Conservation (phyloP, 2,113 vertebrate species). For the Litocranius walleri region DNA sequence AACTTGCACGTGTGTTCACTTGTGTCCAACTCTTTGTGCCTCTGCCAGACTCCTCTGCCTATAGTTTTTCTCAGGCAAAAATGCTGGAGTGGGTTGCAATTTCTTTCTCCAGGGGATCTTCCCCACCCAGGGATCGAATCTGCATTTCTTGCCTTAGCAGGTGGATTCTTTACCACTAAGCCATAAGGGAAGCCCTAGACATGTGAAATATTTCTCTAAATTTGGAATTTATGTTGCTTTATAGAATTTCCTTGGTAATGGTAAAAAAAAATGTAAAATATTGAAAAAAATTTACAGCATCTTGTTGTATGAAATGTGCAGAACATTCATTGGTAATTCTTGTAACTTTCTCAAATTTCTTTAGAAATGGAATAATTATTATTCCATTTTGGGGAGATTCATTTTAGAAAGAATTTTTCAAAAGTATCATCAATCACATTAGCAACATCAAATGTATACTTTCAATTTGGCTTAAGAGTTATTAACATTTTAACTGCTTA, state of each 20-base stretch:
- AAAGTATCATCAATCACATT: background rate
- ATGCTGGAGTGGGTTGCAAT: background rate
- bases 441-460: background rate
- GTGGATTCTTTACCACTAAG: background rate
- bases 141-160: background rate
- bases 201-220: background rate
- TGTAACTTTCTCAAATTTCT: background rate
- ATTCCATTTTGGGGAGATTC: background rate
- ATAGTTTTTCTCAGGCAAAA: background rate
- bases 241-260: background rate
- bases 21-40: background rate
- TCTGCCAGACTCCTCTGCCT: background rate
- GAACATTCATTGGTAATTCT: background rate
- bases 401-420: background rate
- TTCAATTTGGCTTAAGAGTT: background rate
- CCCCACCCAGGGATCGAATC: accelerated
- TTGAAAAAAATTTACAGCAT: background rate
- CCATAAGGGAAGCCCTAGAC: background rate
- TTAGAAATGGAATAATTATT: background rate
- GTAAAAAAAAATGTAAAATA: background rate
- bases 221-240: background rate
- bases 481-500: background rate
- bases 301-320: background rate
- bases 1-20: background rate
- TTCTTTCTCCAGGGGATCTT: background rate